Conservation (phyloP, 1,140 invertebrate genomes). For the Caenorhabditis briggsae region DNA sequence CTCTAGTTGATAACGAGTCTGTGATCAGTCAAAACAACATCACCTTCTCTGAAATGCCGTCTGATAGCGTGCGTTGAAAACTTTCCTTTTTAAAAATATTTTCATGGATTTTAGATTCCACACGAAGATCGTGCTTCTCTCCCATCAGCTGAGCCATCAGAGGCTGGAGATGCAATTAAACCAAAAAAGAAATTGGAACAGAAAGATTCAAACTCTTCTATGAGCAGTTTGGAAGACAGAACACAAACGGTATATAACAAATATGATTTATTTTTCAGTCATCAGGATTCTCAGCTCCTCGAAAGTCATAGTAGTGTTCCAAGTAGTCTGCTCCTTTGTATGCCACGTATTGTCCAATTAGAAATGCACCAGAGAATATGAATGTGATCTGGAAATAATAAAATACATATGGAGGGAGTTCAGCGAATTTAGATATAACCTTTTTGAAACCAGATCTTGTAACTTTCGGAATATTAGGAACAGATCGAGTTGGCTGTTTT, state of each 20-base stretch:
- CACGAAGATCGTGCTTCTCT: conserved; percentile 36
- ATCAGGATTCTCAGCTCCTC: not conserved
- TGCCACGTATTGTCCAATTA: conserved; percentile 31
- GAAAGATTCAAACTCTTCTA: conserved; percentile 20
- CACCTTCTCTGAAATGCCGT: conserved; percentile 33
- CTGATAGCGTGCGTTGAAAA: conserved; percentile 34
- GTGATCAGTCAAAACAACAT: conserved; percentile 33
- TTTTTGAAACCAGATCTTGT: not conserved
- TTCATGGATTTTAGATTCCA: conserved; percentile 20
- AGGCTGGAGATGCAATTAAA: conserved; percentile 9
- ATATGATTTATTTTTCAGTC: not conserved
- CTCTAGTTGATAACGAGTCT: conserved; percentile 17
- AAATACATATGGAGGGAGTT: not conserved
- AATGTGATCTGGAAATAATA: conserved; percentile 1
- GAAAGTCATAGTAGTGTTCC: conserved; percentile 13
- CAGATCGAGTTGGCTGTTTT: not conserved
- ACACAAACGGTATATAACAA: not conserved
- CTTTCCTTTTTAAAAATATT: not conserved
- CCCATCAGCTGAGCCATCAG: conserved; percentile 13
- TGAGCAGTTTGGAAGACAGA: conserved; percentile 29
- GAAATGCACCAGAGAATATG: conserved; percentile 32
- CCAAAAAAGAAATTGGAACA: conserved; percentile 9
- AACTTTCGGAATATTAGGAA: conserved; percentile 3
- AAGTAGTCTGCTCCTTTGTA: conserved; percentile 29
- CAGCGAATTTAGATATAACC: not conserved